These are phyloP conservation scores for Drosophila simulans DNA, from an alignment of 1,140 invertebrate species.

Conservation along the genomic window DNA sequence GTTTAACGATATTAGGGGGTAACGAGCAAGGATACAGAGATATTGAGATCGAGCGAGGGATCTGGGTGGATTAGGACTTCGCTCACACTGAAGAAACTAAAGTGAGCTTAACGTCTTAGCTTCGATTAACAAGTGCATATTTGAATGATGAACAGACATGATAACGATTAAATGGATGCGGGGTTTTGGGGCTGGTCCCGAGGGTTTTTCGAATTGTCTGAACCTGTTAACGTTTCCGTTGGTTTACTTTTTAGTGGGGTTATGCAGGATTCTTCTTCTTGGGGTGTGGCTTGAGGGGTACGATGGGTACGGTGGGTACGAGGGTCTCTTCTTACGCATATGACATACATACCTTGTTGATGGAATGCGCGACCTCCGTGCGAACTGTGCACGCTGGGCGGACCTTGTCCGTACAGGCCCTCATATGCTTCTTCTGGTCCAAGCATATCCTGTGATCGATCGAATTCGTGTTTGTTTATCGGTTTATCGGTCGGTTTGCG, in stretches of 20 bases:
- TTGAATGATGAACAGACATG: constrained; percentile 43
- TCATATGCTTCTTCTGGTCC: constrained; percentile 96
- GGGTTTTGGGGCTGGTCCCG: constrained; percentile 1
- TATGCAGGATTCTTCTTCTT: constrained; percentile 18
- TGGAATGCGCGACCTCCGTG: constrained; percentile 89
- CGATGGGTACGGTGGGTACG: background rate
- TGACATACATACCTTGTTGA: constrained; percentile 90
- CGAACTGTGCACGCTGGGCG: constrained; percentile 91
- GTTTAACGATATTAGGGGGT: constrained; percentile 22
- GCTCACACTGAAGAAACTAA: constrained; percentile 18
- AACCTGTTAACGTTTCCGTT: constrained; percentile 4
- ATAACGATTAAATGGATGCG: constrained; percentile 44
- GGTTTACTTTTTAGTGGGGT: constrained; percentile 18
- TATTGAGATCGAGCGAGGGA: constrained; percentile 16
- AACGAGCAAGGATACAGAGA: constrained; percentile 24
- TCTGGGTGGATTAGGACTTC: background rate
- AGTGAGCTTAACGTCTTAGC: constrained; percentile 15
- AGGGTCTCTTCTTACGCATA: constrained; percentile 39
- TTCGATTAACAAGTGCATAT: constrained; percentile 28
- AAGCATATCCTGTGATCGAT: constrained; percentile 91
- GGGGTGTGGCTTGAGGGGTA: background rate
- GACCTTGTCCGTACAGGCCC: constrained; percentile 94
- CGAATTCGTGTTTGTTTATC: constrained; percentile 41
- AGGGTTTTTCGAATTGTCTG: constrained; percentile 28
- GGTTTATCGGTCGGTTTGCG: constrained; percentile 38